These are phyloP conservation scores for Sylvietta virens DNA, from an alignment of 2,113 vertebrate species.

Conservation along the genomic window DNA sequence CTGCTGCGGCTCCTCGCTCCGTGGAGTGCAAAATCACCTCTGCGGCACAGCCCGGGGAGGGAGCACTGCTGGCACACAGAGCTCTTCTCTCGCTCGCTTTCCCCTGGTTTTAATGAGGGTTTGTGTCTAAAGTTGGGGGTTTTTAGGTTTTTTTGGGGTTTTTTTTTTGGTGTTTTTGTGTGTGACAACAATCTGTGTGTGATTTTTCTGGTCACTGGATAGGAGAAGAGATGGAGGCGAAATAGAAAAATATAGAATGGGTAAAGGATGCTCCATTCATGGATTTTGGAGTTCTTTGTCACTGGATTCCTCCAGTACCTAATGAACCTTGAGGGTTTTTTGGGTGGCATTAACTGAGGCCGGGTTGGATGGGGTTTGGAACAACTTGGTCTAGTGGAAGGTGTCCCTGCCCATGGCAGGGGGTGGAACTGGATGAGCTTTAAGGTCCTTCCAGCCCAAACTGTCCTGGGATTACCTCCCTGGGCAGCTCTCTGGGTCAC, in stretches of 20 bases:
- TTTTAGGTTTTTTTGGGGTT: accelerated
- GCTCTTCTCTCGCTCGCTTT: background rate
- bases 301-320: background rate
- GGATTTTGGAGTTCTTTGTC: background rate
- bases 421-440: background rate
- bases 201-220: accelerated
- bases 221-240: background rate
- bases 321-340: background rate
- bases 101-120: background rate
- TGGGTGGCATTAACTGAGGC: accelerated
- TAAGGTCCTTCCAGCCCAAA: background rate
- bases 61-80: background rate
- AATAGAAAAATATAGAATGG: accelerated
- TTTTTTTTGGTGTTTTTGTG: background rate
- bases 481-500: too few species aligned
- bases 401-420: background rate
- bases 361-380: background rate
- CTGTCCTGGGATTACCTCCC: background rate
- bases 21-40: background rate
- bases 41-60: background rate
- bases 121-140: accelerated
- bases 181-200: background rate
- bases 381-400: background rate
- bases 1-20: background rate
- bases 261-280: accelerated